These are phyloP conservation scores for Eledone cirrhosa DNA, from an alignment of 2,888 invertebrate species.

Conservation along the genomic window DNA sequence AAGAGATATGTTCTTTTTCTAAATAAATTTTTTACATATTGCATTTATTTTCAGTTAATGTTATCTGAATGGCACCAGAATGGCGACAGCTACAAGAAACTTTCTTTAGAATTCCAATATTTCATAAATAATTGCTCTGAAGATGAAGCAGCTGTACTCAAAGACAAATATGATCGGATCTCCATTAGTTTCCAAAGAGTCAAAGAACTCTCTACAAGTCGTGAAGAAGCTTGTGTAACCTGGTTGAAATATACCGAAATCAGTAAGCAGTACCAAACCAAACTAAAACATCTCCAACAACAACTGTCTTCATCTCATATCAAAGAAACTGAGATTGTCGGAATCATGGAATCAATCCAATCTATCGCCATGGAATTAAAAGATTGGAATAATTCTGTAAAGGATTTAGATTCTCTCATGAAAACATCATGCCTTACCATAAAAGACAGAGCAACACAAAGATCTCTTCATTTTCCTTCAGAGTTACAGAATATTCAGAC, in stretches of 20 bases:
- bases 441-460: slow-evolving; percentile 60
- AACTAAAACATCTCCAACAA: slow-evolving; percentile 81
- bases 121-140: slow-evolving; percentile 77
- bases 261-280: slow-evolving; percentile 82
- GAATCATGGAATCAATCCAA: slow-evolving; percentile 77
- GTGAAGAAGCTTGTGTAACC: slow-evolving; percentile 60
- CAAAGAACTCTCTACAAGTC: slow-evolving; percentile 57
- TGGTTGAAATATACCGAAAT: slow-evolving; percentile 83
- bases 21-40: background rate
- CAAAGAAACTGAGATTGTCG: slow-evolving; percentile 74
- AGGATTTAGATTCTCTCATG: slow-evolving; percentile 60
- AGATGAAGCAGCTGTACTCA: slow-evolving; percentile 78
- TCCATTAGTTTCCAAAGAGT: slow-evolving; percentile 78
- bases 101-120: slow-evolving; percentile 85
- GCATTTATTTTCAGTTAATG: slow-evolving; percentile 72
- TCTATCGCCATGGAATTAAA: slow-evolving; percentile 69
- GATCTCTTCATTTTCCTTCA: slow-evolving; percentile 57
- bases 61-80: slow-evolving; percentile 87
- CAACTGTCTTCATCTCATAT: slow-evolving; percentile 81
- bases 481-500: slow-evolving; percentile 55
- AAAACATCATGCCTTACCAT: slow-evolving; percentile 54
- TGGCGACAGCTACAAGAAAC: slow-evolving; percentile 79
- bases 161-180: slow-evolving; percentile 79
- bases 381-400: slow-evolving; percentile 52
- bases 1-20: background rate